phyloP scores from a whole-genome alignment of 2,888 invertebrate species.

The Sceliomorpha sp. region DNA sequence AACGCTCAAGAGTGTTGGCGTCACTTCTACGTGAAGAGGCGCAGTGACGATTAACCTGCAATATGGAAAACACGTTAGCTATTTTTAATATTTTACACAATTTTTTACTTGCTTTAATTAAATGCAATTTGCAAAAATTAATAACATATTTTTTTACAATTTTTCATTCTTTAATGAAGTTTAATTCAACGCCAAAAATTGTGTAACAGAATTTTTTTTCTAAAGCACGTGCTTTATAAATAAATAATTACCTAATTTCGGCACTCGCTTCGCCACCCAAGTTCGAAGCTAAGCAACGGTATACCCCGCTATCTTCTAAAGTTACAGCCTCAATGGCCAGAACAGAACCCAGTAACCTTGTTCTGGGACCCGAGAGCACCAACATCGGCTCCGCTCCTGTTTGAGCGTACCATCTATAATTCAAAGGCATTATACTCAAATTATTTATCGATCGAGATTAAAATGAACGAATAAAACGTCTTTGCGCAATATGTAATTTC shows the following conservation, averaged over 20 bases:
- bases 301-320: constrained; percentile 85
- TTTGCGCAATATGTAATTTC: no score
- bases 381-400: constrained; percentile 85
- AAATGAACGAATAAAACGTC: no score
- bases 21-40: constrained; percentile 85
- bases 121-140: no score
- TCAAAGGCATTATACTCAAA: constrained; percentile 17
- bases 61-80: constrained; percentile 3
- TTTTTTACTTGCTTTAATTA: no score
- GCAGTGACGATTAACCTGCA: constrained; percentile 84
- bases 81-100: no score
- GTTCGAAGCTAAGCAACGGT: constrained; percentile 86
- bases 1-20: constrained; percentile 85
- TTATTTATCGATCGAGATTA: neutral
- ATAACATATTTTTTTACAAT: no score
- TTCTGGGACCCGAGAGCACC: constrained; percentile 84
- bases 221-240: no score
- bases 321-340: constrained; percentile 87
- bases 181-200: no score
- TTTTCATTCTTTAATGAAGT: no score
- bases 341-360: constrained; percentile 85
- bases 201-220: no score
- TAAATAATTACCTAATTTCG: constrained; percentile 83
- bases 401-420: constrained; percentile 85
- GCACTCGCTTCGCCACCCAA: constrained; percentile 87